Conservation (phyloP, 2,113 vertebrate species). For the Archilochus colubris region DNA sequence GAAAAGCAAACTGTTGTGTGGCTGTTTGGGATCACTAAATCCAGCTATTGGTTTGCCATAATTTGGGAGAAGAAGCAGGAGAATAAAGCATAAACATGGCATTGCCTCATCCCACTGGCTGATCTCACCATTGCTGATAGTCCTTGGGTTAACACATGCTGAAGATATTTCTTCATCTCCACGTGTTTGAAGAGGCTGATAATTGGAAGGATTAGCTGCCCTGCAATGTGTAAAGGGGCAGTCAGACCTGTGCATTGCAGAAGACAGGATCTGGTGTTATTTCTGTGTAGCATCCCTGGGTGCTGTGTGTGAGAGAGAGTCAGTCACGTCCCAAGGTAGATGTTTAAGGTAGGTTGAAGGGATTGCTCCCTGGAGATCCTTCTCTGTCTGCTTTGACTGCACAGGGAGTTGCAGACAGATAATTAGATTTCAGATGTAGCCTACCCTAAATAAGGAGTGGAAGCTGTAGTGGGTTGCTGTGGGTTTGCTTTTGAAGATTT, state of each 20-base stretch:
- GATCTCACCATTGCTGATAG: background rate
- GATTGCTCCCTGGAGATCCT: background rate
- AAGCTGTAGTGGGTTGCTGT: background rate
- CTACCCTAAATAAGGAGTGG: background rate
- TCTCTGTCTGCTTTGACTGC: background rate
- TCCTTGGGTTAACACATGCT: background rate
- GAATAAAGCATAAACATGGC: background rate
- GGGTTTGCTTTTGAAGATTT: background rate
- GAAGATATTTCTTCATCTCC: background rate
- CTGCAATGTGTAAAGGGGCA: background rate
- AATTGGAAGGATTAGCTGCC: background rate
- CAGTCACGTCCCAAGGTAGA: background rate
- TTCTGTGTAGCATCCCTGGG: background rate
- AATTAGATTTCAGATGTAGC: constrained; percentile 15
- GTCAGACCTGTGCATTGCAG: accelerated
- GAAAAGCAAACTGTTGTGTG: background rate
- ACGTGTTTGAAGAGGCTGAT: background rate
- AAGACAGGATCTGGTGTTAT: background rate
- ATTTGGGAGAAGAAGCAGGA: background rate
- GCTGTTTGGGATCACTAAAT: background rate
- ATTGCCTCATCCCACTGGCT: background rate
- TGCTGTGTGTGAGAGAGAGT: background rate
- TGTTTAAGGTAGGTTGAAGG: background rate
- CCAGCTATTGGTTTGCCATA: background rate
- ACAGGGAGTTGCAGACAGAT: background rate